Evolutionary conservation across 2,888 invertebrate species (phyloP).

Genomic region (Tachystola acroxantha): DNA sequence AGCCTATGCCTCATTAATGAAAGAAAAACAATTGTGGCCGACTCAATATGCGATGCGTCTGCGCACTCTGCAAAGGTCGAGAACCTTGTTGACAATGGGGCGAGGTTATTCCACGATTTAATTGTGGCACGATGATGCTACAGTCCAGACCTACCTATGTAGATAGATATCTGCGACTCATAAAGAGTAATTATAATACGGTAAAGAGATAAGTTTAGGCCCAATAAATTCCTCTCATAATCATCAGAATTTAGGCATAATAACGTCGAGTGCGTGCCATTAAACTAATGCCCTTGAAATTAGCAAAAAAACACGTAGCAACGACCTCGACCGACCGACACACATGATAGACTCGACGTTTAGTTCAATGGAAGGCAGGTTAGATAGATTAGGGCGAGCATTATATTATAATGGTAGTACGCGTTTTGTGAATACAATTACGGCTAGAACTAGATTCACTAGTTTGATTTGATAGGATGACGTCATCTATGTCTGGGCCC

Average conservation of each 20-base stretch:
- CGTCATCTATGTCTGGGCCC: conserved; percentile 48
- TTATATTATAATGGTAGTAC: conserved; percentile 59
- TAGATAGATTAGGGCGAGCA: conserved; percentile 69
- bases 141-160: neutral
- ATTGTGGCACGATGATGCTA: conserved; percentile 22
- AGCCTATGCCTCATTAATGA: too few relatives aligned
- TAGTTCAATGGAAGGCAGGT: conserved; percentile 54
- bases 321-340: conserved; percentile 72
- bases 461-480: conserved; percentile 58
- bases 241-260: neutral
- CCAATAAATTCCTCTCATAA: too few relatives aligned
- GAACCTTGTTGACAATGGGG: conserved; percentile 53
- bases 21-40: conserved; percentile 39
- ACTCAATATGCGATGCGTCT: conserved; percentile 48
- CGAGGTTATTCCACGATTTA: conserved; percentile 42
- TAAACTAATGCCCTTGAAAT: conserved; percentile 60
- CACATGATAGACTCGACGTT: conserved; percentile 50
- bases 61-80: conserved; percentile 49
- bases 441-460: conserved; percentile 63
- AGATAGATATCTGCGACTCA: neutral
- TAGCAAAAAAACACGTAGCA: conserved; percentile 63
- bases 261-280: too few relatives aligned
- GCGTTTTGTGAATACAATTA: conserved; percentile 56
- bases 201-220: neutral
- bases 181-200: neutral